These are phyloP conservation scores for Conus canariensis DNA, from an alignment of 2,888 invertebrate species.

Conservation along the genomic window DNA sequence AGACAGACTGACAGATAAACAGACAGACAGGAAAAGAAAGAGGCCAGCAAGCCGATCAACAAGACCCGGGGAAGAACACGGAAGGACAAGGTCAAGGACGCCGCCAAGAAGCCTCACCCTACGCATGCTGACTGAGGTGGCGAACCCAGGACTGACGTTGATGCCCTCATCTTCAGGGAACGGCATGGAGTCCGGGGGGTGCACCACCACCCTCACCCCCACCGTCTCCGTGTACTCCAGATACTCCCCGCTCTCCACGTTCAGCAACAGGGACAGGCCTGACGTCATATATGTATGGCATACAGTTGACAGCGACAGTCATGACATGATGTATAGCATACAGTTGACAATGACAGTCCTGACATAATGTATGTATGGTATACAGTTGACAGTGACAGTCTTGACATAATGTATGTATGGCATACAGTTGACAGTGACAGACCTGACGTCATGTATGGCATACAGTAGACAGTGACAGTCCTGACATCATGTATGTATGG, in stretches of 20 bases:
- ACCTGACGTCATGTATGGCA: too few relatives aligned
- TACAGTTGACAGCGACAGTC: too few relatives aligned
- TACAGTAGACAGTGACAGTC: too few relatives aligned
- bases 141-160: slow-evolving; percentile 67
- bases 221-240: slow-evolving; percentile 69
- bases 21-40: too few relatives aligned
- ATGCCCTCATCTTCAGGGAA: slow-evolving; percentile 75
- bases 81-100: slow-evolving; percentile 57
- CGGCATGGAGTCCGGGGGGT: slow-evolving; percentile 70
- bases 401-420: too few relatives aligned
- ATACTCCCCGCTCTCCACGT: slow-evolving; percentile 72
- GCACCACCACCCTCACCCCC: slow-evolving; percentile 76
- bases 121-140: slow-evolving; percentile 70
- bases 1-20: too few relatives aligned
- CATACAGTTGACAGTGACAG: too few relatives aligned
- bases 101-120: slow-evolving; percentile 57
- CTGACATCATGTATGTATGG: too few relatives aligned
- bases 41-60: neutral
- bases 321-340: too few relatives aligned
- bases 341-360: too few relatives aligned
- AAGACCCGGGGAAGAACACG: neutral
- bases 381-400: too few relatives aligned
- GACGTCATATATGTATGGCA: neutral
- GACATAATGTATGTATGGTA: too few relatives aligned
- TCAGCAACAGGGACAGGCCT: slow-evolving; percentile 71